A percentile compares a stretch with the other conserved stretches of the same genome.
Conservation (phyloP, 2,888 invertebrate genomes). For the Ophion ventricosus region DNA sequence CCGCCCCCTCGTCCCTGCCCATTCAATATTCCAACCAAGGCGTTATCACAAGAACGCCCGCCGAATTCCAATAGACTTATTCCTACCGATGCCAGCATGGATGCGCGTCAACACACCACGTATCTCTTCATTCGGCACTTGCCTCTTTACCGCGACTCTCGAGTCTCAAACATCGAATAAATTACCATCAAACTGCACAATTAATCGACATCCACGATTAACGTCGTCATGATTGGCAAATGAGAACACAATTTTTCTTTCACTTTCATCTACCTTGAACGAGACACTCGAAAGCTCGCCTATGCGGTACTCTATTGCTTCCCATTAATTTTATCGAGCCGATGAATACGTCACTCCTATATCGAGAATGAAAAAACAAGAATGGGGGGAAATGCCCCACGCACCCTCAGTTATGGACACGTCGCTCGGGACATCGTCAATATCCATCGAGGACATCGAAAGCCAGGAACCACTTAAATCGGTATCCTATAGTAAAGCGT, state of each 20-base stretch:
- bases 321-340: neutral
- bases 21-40: conserved; percentile 81
- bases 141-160: conserved; percentile 12
- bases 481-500: neutral
- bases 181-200: too few relatives aligned
- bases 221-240: too few relatives aligned
- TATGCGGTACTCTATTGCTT: neutral
- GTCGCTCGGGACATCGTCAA: conserved; percentile 45
- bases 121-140: conserved; percentile 49
- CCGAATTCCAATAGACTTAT: conserved; percentile 78
- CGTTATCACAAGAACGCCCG: conserved; percentile 78
- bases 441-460: conserved; percentile 48
- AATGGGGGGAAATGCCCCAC: neutral
- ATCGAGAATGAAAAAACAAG: neutral
- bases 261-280: too few relatives aligned
- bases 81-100: conserved; percentile 34
- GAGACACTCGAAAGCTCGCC: neutral
- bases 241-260: too few relatives aligned
- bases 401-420: neutral
- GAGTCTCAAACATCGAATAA: neutral
- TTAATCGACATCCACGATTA: too few relatives aligned
- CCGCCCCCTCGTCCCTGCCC: conserved; percentile 62
- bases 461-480: conserved; percentile 44
- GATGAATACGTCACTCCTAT: neutral
- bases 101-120: conserved; percentile 8